Evolutionary conservation across 2,797 vertebrate genomes (phyloP).

Genomic region (Sebastes glaucus): DNA sequence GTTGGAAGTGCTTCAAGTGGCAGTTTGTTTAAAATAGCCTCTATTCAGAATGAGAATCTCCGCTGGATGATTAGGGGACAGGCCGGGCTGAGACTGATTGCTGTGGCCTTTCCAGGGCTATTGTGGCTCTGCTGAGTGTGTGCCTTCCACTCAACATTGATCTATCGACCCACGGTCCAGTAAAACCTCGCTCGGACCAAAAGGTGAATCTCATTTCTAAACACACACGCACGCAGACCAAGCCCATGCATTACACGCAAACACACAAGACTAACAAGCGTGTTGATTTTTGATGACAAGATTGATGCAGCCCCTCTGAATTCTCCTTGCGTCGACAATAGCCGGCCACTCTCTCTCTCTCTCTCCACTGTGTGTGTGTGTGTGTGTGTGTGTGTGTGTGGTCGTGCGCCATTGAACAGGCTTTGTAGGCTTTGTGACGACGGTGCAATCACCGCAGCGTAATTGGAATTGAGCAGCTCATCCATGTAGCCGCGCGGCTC

Average conservation of each 20-base stretch:
- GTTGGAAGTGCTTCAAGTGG: constrained; percentile 47
- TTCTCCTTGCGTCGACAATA: constrained; percentile 65
- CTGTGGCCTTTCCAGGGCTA: constrained; percentile 77
- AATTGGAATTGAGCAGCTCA: constrained; percentile 71
- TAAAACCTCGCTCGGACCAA: constrained; percentile 74
- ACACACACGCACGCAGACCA: not conserved
- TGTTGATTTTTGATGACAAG: constrained; percentile 79
- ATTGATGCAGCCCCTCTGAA: constrained; percentile 67
- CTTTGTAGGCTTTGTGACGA: constrained; percentile 51
- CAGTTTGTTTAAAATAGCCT: constrained; percentile 62
- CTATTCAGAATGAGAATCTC: constrained; percentile 66
- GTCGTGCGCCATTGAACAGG: constrained; percentile 26
- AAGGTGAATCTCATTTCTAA: constrained; percentile 71
- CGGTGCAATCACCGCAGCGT: constrained; percentile 53
- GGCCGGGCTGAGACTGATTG: constrained; percentile 72
- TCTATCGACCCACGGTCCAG: constrained; percentile 75
- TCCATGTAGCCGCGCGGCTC: constrained; percentile 37
- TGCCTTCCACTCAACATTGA: constrained; percentile 78
- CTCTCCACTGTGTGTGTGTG: not conserved
- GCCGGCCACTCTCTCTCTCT: constrained; percentile 4
- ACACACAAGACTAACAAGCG: constrained; percentile 60
- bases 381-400: not conserved
- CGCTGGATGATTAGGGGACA: constrained; percentile 71
- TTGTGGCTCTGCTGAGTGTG: constrained; percentile 79
- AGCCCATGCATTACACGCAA: not conserved